Evolutionary conservation across 2,888 invertebrate genomes (phyloP).

Genomic region (Therioaphis trifolii): DNA sequence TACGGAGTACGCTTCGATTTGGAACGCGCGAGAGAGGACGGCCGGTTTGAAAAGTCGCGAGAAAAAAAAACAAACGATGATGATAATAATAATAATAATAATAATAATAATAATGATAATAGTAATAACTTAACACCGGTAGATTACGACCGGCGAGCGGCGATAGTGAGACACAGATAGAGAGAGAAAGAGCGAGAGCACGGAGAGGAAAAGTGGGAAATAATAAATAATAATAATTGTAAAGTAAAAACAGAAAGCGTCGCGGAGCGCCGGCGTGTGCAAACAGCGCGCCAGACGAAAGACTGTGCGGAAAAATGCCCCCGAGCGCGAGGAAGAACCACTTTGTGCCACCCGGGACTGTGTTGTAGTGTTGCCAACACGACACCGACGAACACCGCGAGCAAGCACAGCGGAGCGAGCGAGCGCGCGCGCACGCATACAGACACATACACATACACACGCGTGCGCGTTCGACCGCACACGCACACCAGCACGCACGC

Average conservation of each 20-base stretch:
- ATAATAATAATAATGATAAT: too few relatives aligned
- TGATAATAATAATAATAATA: too few relatives aligned
- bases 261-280: conserved; percentile 62
- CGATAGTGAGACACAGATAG: neutral
- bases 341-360: conserved; percentile 61
- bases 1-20: neutral
- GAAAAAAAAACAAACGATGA: neutral
- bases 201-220: conserved; percentile 15
- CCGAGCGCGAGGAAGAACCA: conserved; percentile 63
- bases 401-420: neutral
- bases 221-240: conserved; percentile 3
- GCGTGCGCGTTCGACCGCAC: neutral
- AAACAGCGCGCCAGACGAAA: conserved; percentile 62
- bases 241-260: conserved; percentile 56
- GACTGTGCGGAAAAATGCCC: conserved; percentile 63
- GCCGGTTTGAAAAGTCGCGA: conserved; percentile 9
- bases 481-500: neutral
- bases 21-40: neutral
- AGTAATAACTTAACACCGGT: too few relatives aligned
- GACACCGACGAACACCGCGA: conserved; percentile 9
- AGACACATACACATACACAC: neutral
- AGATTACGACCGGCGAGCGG: neutral
- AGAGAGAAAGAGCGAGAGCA: neutral
- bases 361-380: conserved; percentile 58
- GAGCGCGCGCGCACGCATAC: neutral